A percentile compares a stretch with the other conserved stretches of the same genome.
These are phyloP conservation scores for Orthosia gracilis DNA, from an alignment of 2,888 invertebrate species.

Conservation along the genomic window DNA sequence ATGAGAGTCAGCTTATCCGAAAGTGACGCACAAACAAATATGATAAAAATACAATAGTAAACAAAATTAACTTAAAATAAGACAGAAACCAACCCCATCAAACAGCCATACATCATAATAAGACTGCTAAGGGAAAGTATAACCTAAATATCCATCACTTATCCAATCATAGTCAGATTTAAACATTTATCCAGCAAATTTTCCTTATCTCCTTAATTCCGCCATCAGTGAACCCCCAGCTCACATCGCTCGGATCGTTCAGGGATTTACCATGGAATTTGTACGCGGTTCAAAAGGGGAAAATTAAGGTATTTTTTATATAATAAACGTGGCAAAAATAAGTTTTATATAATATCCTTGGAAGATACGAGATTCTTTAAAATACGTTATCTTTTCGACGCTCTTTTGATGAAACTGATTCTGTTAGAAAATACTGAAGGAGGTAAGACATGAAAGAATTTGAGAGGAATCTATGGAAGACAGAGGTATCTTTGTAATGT, in stretches of 20 bases:
- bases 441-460: neutral
- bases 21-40: too few relatives aligned
- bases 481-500: neutral
- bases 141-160: conserved; percentile 31
- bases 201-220: conserved; percentile 48
- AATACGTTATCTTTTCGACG: conserved; percentile 49
- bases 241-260: conserved; percentile 72
- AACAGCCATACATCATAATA: conserved; percentile 11
- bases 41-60: too few relatives aligned
- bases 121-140: neutral
- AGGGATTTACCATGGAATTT: conserved; percentile 74
- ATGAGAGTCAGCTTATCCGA: too few relatives aligned
- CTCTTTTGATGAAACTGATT: conserved; percentile 25
- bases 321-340: conserved; percentile 70
- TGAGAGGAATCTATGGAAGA: neutral
- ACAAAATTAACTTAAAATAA: neutral
- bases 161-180: conserved; percentile 38
- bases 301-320: conserved; percentile 78
- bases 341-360: conserved; percentile 59
- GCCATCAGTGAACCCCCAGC: conserved; percentile 59
- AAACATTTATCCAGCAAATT: conserved; percentile 38
- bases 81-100: neutral
- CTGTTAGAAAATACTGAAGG: conserved; percentile 2
- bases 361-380: conserved; percentile 58
- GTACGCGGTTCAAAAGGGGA: conserved; percentile 73